Evolutionary conservation across 2,888 invertebrate genomes (phyloP), one percentile per base, ranked within the genome.

Genomic region (Meiosimyza platycephala): DNA sequence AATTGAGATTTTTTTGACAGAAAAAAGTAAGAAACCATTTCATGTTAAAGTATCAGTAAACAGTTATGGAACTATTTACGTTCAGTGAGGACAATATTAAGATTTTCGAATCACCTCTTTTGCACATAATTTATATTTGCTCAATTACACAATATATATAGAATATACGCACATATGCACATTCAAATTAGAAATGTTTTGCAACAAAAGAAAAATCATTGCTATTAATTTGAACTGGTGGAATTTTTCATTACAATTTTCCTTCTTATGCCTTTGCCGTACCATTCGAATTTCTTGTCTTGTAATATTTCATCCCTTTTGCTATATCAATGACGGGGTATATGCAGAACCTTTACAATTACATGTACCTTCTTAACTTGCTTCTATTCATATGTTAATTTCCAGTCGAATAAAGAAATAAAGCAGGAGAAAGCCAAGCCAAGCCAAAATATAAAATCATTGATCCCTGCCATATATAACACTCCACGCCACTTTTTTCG

Each of bases 211-310:
- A 80, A 80, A 83, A 82, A 80, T 81, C 79, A 79, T 80, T 73
- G 77, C 83, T 78, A 84, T 82, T 83, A 83, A 84, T 82, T 80
- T 80, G 78, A 80, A 82, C 82, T 80, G 79, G 73, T 75, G 84
- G 84, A 83, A 84, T 84, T 85, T 84, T 83, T 84, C 81, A 84
- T 82, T 82, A 80, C 64, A 59, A 33, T 71, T 62, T 73, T 59
- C 59, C 64, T 71, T 57, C 50, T 51, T 73, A 63, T 74, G 68
- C 82, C 79, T 81, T 80, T 82, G 6, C 28, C 1, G 0, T n/a
- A n/a, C n/a, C 15, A 15, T 62, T n/a, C 15, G n/a, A 1, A 16
- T 16, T 6, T n/a, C 15, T n/a, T 47, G 9, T 47, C 60, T 11
- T 62, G 15, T 62, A 62, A 47, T 62, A 15, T 15, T 47, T 9